A percentile compares a stretch with the other conserved stretches of the same genome.
phyloP scores from a whole-genome alignment of 2,888 invertebrate species.

The Melanotus villosus region DNA sequence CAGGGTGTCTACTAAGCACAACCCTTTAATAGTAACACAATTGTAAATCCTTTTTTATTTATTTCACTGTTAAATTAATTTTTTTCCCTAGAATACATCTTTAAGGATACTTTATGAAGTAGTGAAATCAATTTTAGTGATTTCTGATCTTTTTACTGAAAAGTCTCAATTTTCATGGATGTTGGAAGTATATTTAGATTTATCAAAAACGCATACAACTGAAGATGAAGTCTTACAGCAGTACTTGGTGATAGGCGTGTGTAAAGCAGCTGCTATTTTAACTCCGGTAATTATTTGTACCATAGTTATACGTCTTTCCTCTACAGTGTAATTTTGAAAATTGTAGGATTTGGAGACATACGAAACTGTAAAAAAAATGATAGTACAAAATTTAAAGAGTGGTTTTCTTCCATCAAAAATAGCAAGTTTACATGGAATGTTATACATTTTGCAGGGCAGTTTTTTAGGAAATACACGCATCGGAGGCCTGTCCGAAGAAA shows the following conservation, averaged over 20 bases:
- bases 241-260: conserved; percentile 77
- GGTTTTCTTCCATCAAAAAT: conserved; percentile 75
- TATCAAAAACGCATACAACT: conserved; percentile 76
- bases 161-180: conserved; percentile 85
- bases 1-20: no score
- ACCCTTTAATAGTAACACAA: no score
- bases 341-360: conserved; percentile 72
- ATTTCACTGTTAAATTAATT: conserved; percentile 15
- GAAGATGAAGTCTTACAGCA: conserved; percentile 86
- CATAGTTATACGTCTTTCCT: not conserved
- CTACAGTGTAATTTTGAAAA: not conserved
- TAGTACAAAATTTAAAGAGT: conserved; percentile 75
- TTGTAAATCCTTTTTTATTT: no score
- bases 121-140: conserved; percentile 77
- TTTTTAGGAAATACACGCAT: conserved; percentile 68
- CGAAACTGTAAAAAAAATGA: conserved; percentile 74
- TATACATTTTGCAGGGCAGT: conserved; percentile 77
- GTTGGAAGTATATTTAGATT: conserved; percentile 78
- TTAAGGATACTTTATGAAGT: conserved; percentile 72
- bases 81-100: conserved; percentile 65
- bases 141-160: conserved; percentile 85
- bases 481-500: conserved; percentile 68
- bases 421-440: conserved; percentile 76
- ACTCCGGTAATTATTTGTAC: conserved; percentile 68
- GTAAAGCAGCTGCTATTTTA: conserved; percentile 79